Percentiles rank a stretch among this genome's conserved stretches.
phyloP scores from a whole-genome alignment of 2,797 vertebrate genomes.

The Avahi laniger region DNA sequence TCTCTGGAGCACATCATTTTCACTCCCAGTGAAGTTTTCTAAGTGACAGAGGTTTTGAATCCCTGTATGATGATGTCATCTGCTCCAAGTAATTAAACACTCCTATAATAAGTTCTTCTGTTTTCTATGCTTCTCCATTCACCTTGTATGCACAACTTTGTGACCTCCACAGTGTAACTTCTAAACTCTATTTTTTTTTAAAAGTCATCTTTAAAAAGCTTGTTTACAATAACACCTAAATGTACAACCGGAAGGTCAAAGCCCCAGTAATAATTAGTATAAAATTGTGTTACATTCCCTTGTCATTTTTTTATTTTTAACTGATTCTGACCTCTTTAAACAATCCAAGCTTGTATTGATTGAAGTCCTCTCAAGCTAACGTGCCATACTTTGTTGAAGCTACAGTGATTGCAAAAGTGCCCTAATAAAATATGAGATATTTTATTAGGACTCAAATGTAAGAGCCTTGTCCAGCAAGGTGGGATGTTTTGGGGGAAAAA shows the following conservation, averaged over 20 bases:
- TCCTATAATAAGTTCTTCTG: neutral
- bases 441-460: slow-evolving; percentile 20
- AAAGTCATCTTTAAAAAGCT: slow-evolving; percentile 29
- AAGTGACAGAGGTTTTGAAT: neutral
- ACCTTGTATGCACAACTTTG: neutral
- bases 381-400: slow-evolving; percentile 6
- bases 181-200: slow-evolving; percentile 23
- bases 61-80: neutral
- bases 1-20: neutral
- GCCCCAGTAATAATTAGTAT: slow-evolving; percentile 44
- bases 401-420: slow-evolving; percentile 33
- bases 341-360: slow-evolving; percentile 53
- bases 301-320: neutral
- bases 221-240: slow-evolving; percentile 29
- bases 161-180: neutral
- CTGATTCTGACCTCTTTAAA: slow-evolving; percentile 59
- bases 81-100: neutral
- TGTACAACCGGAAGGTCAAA: slow-evolving; percentile 32
- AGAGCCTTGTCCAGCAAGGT: neutral
- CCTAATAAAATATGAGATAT: neutral
- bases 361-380: slow-evolving; percentile 49
- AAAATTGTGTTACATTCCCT: slow-evolving; percentile 42
- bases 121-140: neutral
- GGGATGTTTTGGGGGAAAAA: neutral
- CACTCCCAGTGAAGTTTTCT: neutral